Conservation (phyloP, 1,140 invertebrate genomes). For the Scaptomyza graminum region DNA sequence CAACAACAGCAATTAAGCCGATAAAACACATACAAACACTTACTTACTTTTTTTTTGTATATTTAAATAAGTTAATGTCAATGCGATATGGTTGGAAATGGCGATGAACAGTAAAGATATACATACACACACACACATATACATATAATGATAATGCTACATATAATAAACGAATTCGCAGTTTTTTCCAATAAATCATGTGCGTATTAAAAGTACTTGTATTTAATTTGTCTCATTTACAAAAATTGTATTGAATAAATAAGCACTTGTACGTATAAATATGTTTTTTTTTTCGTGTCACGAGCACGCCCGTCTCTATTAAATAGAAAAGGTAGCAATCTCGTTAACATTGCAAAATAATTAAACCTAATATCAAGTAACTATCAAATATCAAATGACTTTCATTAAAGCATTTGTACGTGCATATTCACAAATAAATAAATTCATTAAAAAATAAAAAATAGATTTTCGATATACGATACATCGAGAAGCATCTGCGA, state of each 20-base stretch:
- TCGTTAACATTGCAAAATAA: background rate
- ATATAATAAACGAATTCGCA: conserved; percentile 33
- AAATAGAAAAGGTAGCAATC: background rate
- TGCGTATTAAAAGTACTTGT: background rate
- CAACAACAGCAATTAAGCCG: conserved; percentile 85
- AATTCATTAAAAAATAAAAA: background rate
- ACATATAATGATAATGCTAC: conserved; percentile 41
- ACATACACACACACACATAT: conserved; percentile 14
- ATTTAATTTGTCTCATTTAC: background rate
- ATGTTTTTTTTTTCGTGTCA: background rate
- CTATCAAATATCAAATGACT: conserved; percentile 5
- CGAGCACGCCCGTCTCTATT: background rate
- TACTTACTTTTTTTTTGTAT: conserved; percentile 44
- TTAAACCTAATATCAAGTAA: background rate
- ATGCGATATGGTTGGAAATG: conserved; percentile 13
- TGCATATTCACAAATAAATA: background rate
- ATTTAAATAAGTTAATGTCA: conserved; percentile 44
- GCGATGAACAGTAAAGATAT: conserved; percentile 28
- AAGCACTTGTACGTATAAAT: background rate
- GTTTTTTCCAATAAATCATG: conserved; percentile 13
- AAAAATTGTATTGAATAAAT: background rate
- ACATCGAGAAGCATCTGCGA: background rate
- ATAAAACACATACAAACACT: conserved; percentile 86
- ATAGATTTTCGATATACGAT: background rate
- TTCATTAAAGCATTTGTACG: background rate